These are phyloP conservation scores for Neolamprologus toae DNA, from an alignment of 2,113 vertebrate species.

Conservation along the genomic window DNA sequence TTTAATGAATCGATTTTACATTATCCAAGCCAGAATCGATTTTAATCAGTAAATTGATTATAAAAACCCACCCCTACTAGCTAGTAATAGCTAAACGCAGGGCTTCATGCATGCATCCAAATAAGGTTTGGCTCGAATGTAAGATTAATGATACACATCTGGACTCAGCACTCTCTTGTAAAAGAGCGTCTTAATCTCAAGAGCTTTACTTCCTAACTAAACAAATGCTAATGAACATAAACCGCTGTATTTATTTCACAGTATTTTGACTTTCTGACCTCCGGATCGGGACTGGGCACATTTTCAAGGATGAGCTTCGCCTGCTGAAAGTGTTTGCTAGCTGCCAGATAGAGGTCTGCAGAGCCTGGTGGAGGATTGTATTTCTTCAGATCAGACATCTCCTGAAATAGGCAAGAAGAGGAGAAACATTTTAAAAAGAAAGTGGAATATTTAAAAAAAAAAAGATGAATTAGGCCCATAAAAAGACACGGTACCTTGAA, in stretches of 20 bases:
- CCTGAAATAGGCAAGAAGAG: constrained; percentile 62
- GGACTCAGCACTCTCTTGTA: neutral
- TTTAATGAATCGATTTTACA: too few species aligned
- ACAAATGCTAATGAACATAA: neutral
- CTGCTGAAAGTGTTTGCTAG: constrained; percentile 99
- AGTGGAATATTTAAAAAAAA: neutral
- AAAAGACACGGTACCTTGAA: constrained; percentile 80
- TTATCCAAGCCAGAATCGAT: too few species aligned
- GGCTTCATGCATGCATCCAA: neutral
- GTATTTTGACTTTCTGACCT: constrained; percentile 71
- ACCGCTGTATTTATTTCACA: neutral
- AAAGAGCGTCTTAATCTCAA: neutral
- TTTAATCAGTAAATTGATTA: too few species aligned
- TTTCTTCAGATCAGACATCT: constrained; percentile 99
- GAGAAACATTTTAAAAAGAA: neutral
- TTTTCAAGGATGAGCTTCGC: constrained; percentile 98
- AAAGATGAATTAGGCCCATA: neutral
- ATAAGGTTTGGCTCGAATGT: neutral
- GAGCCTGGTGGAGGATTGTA: constrained; percentile 94
- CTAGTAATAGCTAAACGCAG: neutral
- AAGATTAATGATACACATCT: neutral
- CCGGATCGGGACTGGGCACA: constrained; percentile 85
- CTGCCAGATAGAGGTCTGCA: constrained; percentile 93
- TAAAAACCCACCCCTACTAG: neutral
- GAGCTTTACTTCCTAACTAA: neutral